A percentile compares a stretch with the other conserved stretches of the same genome.
Conservation (phyloP, 1,140 invertebrate genomes). For the Macrobrachium nipponense region DNA sequence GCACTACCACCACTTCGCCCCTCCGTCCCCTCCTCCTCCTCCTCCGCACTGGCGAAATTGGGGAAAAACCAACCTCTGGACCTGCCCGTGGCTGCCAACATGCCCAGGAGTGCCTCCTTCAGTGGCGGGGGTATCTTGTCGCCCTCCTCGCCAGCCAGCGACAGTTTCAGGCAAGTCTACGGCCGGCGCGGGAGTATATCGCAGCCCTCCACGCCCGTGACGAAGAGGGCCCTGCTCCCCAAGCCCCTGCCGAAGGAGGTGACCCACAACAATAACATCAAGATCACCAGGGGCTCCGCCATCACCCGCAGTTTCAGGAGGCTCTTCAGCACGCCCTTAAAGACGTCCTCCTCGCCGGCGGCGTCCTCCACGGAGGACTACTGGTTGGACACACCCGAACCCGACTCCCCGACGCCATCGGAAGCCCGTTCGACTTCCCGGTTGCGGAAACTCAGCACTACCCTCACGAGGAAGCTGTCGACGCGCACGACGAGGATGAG, state of each 20-base stretch:
- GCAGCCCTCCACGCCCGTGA: conserved; percentile 11
- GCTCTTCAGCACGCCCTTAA: conserved; percentile 38
- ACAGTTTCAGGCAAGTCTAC: conserved; percentile 50
- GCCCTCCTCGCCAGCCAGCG: conserved; percentile 18
- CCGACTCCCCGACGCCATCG: background rate
- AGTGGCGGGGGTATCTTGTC: conserved; percentile 28
- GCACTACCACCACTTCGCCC: too few relatives aligned
- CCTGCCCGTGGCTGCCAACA: conserved; percentile 39
- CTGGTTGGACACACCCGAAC: conserved; percentile 29
- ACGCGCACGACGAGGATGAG: conserved; percentile 45
- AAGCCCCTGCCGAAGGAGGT: conserved; percentile 3
- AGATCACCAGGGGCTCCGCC: conserved; percentile 21
- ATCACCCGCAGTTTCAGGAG: conserved; percentile 46
- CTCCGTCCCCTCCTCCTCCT: background rate
- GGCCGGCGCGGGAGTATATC: conserved; percentile 54
- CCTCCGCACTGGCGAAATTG: background rate
- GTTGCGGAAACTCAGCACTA: conserved; percentile 22
- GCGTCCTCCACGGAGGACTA: conserved; percentile 4
- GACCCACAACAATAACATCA: conserved; percentile 3
- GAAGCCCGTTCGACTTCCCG: conserved; percentile 9
- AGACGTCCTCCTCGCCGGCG: background rate
- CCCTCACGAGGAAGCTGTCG: conserved; percentile 28
- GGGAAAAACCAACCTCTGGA: conserved; percentile 5
- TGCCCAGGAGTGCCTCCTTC: conserved; percentile 55
- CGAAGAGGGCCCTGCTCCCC: background rate